Percentiles rank a stretch among this genome's conserved stretches.
These are phyloP conservation scores for Anneissia japonica DNA, from an alignment of 35 echinoderm and acorn worm species.

Conservation along the genomic window DNA sequence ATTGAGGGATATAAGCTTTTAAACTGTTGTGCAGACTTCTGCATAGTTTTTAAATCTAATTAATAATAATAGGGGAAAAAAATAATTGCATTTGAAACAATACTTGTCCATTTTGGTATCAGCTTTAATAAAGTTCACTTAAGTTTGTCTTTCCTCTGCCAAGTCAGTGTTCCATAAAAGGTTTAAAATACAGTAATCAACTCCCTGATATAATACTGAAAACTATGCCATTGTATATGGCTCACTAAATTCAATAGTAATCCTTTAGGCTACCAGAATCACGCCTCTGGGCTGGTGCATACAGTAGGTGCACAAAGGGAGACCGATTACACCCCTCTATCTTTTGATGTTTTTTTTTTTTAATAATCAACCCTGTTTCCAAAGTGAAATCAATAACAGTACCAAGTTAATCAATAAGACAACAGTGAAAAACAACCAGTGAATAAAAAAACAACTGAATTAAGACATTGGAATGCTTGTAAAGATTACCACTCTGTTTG, in stretches of 20 bases:
- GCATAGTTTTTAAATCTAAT: too few relatives aligned
- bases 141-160: too few relatives aligned
- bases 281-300: background rate
- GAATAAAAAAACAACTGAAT: background rate
- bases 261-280: background rate
- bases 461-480: background rate
- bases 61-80: too few relatives aligned
- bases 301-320: background rate
- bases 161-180: too few relatives aligned
- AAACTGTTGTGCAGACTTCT: too few relatives aligned
- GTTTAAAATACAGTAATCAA: too few relatives aligned
- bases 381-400: background rate
- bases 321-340: background rate
- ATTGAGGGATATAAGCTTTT: too few relatives aligned
- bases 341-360: background rate
- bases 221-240: too few relatives aligned
- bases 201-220: too few relatives aligned
- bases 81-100: too few relatives aligned
- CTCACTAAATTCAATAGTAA: background rate
- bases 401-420: background rate
- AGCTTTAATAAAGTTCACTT: too few relatives aligned
- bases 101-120: too few relatives aligned
- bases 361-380: background rate
- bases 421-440: background rate
- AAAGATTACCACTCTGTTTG: background rate